Evolutionary conservation across 2,113 vertebrate species (phyloP).

Genomic region (Spizaetus ornatus): DNA sequence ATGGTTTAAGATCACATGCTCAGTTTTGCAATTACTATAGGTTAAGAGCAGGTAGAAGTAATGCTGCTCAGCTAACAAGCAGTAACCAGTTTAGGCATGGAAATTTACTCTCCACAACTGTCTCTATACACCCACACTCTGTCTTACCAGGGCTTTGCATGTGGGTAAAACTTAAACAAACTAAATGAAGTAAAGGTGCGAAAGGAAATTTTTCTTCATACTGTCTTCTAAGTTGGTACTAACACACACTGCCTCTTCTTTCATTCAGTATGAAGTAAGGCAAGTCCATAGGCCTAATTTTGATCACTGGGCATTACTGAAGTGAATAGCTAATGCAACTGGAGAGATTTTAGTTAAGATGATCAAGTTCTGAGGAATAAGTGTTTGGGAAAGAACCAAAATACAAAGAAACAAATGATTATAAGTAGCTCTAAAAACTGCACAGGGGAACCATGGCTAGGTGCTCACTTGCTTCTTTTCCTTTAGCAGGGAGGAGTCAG

Average conservation of each 20-base stretch:
- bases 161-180: not conserved
- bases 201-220: not conserved
- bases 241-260: not conserved
- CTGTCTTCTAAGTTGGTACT: not conserved
- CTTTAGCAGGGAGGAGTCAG: not conserved
- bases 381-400: not conserved
- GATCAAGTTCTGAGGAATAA: not conserved
- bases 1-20: not conserved
- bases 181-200: not conserved
- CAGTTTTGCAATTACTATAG: not conserved
- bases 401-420: not conserved
- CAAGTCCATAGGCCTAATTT: not conserved
- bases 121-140: not conserved
- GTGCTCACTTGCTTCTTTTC: not conserved
- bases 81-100: not conserved
- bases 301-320: not conserved
- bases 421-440: not conserved
- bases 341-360: not conserved
- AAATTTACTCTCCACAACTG: not conserved
- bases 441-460: accelerated
- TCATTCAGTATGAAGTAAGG: not conserved
- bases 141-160: not conserved
- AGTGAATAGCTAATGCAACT: not conserved
- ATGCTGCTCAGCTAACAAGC: not conserved
- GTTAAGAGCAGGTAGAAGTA: not conserved